phyloP scores from a whole-genome alignment of 1,140 invertebrate species.

The Bombus polaris region DNA sequence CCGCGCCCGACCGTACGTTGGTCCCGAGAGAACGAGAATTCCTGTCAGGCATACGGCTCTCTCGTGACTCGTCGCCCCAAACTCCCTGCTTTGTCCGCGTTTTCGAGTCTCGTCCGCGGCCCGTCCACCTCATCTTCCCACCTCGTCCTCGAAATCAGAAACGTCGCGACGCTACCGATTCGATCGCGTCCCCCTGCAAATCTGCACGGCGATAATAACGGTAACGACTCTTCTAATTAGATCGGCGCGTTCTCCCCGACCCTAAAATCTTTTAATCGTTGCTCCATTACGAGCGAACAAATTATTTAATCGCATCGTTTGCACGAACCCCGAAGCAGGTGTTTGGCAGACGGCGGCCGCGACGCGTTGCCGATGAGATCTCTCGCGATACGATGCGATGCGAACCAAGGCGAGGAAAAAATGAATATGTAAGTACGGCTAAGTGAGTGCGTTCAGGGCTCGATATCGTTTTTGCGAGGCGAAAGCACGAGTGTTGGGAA shows the following conservation, averaged over 20 bases:
- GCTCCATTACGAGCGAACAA: conserved; percentile 58
- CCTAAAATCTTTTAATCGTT: conserved; percentile 60
- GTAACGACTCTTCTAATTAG: conserved; percentile 40
- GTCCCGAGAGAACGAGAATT: conserved; percentile 32
- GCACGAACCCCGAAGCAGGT: conserved; percentile 53
- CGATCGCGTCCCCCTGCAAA: not conserved
- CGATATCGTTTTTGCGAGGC: not conserved
- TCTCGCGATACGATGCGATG: not conserved
- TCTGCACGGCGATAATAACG: not conserved
- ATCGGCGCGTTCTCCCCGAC: conserved; percentile 4
- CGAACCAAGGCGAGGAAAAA: not conserved
- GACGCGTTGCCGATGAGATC: not conserved
- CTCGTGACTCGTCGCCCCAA: not conserved
- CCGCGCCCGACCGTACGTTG: conserved; percentile 17
- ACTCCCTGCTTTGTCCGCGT: not conserved
- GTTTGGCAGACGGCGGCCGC: conserved; percentile 23
- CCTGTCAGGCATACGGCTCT: not conserved
- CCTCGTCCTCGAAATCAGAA: not conserved
- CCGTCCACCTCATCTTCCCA: not conserved
- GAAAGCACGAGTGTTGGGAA: not conserved
- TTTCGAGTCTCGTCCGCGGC: not conserved
- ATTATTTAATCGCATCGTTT: conserved; percentile 60
- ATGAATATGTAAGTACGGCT: not conserved
- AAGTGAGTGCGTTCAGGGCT: no score
- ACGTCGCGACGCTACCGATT: not conserved